Base-by-base conservation (phyloP, 2,797 vertebrate species). In the Benthosema pterotum region DNA sequence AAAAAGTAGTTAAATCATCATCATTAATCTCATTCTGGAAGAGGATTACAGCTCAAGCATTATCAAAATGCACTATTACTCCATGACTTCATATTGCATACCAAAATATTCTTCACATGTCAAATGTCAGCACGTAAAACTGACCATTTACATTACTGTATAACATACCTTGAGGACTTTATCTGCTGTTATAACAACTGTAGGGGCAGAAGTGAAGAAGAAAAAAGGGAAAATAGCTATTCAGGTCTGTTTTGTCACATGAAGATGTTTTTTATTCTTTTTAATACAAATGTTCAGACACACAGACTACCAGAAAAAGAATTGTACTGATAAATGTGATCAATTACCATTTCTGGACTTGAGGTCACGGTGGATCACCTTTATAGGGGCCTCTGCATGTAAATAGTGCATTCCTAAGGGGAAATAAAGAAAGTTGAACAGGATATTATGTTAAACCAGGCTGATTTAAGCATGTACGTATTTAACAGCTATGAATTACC, bases 291-390 rank as follows among this genome's bases (percentile, higher is more conserved):
- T 19, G 0, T 55, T 57, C 49, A 2, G 15, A 62, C 4, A 60
- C 42, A 67, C 0, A 62, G 42, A 51, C 12, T 42, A 8, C 14
- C 45, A 13, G 13, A 42, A 56, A 16, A 46, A 64, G 65, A 46
- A 6, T 5, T 0, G 17, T 66, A 11, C 8, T n/a, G 4, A 48
- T 50, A 14, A 42, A 69, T 32, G 0, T 50, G 61, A 47, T 49
- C 1, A 1, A 0, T 94, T 94, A 99, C 97, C 98, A 65, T 99
- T 99, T 86, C 96, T 93, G 83, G 98, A 99, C 81, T 99, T 99
- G 52, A 99, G 92, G 86, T 99, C 98, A 88, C 98, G 91, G 93
- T 99, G 98, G 87, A 99, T 99, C 84, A 99, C 98, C 83, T 94
- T 97, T 17, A 99, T 89, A 0, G 97, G 98, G 63, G 98, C 97